These are phyloP conservation scores for Lacerta bilineata DNA, from an alignment of 2,797 vertebrate genomes.

Conservation along the genomic window DNA sequence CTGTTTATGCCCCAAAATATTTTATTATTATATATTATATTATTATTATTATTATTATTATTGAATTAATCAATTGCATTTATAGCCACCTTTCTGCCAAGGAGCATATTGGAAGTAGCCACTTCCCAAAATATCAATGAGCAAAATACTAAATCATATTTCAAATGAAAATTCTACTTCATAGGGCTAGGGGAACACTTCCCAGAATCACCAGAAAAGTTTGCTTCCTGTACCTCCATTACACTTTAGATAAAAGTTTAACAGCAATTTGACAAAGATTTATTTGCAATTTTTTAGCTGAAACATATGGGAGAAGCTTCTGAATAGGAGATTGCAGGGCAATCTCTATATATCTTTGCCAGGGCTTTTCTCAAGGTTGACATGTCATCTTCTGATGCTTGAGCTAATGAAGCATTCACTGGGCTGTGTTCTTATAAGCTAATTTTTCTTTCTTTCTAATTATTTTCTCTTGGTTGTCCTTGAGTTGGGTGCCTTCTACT, in stretches of 20 bases:
- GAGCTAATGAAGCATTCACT: neutral
- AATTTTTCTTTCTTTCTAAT: neutral
- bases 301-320: neutral
- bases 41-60: too few species aligned
- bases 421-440: neutral
- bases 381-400: neutral
- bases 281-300: neutral
- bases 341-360: neutral
- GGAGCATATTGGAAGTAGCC: neutral
- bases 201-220: too few species aligned
- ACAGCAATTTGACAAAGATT: neutral
- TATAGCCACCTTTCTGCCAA: too few species aligned
- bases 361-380: neutral
- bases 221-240: neutral
- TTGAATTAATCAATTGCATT: too few species aligned
- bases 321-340: neutral
- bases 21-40: too few species aligned
- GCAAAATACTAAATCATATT: neutral
- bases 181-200: neutral
- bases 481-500: neutral
- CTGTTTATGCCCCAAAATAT: neutral
- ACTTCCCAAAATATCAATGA: neutral
- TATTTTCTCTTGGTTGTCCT: neutral
- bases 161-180: neutral
- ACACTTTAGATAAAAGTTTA: neutral